Evolutionary conservation across 2,888 invertebrate genomes (phyloP), one percentile per base, ranked within the genome.

Genomic region (Priocnemis perturbator): DNA sequence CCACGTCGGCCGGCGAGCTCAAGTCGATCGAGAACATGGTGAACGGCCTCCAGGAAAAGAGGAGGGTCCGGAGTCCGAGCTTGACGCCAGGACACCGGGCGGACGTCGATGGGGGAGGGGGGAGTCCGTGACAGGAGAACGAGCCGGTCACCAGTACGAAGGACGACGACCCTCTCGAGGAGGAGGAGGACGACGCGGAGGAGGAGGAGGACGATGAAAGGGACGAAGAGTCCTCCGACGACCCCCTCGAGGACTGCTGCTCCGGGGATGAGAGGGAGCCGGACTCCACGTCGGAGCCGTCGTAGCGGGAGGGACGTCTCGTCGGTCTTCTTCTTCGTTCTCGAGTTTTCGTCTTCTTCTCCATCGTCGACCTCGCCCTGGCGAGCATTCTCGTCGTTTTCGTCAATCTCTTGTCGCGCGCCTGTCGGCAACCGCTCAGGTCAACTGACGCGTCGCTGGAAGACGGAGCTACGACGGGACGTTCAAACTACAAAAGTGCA

Each of bases 1-100:
- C 89, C 86, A 77, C 85, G 86, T 80, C 87, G 62, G 93, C 95
- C 53, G 95, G 94, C 73, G 97, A 98, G 90, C 93, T 98, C 81
- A 97, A 97, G 90, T 97, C 95, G 89, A 98, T 98, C 91, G 98
- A 98, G 91, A 96, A 97, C 89, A 98, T 98, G 98, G 97, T 98
- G 81, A 98, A 97, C 90, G 98, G 97, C 17, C 91, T 98, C 76
- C 97, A 98, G 89, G 96, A 96, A 79, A 95, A 97, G 89, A 95
- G 96, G 81, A 95, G 95, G 89, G 37, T 3, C 7, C 93, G 86
- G 56, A 83, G 85, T 48, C 83, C 88, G 4, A 85, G 86, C 45
- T 52, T 86, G 37, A 85, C 86, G 59, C 82, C 86, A 9, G 85
- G 83, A 0, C 87, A 85, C 70, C 82, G 87, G 53, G 82, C 82